Conservation (phyloP, 1,140 invertebrate genomes). For the Lepidurus couesii region DNA sequence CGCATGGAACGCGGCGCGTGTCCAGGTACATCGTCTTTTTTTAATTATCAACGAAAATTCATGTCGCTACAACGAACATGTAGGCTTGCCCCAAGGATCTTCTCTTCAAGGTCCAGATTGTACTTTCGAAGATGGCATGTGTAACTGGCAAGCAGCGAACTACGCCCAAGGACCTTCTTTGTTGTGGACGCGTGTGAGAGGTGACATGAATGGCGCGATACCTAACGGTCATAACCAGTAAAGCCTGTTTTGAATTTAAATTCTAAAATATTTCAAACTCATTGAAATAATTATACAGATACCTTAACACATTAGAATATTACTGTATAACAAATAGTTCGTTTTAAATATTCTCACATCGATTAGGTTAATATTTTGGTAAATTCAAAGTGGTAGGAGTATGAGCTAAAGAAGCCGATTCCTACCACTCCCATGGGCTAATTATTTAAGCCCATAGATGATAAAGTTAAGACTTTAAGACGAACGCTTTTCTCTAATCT, state of each 20-base stretch:
- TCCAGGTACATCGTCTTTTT: slow-evolving; percentile 26
- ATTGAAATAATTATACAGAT: no score
- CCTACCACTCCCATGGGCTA: no score
- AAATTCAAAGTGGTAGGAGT: no score
- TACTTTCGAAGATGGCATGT: slow-evolving; percentile 30
- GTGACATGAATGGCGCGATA: slow-evolving; percentile 1
- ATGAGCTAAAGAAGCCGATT: no score
- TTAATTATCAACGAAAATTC: not conserved
- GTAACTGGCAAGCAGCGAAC: slow-evolving; percentile 30
- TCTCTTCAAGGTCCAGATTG: slow-evolving; percentile 30
- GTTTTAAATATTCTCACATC: no score
- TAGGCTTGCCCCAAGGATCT: slow-evolving; percentile 30
- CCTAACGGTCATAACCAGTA: slow-evolving; percentile 29
- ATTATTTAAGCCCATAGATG: no score
- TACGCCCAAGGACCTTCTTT: slow-evolving; percentile 24
- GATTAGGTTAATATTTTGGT: no score
- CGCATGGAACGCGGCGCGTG: slow-evolving; percentile 31
- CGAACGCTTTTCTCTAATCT: no score
- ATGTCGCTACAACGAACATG: not conserved
- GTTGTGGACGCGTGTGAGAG: slow-evolving; percentile 25
- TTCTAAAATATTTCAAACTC: no score
- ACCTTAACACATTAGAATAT: no score
- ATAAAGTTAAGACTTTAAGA: no score
- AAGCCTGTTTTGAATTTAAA: not conserved
- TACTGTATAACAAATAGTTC: no score